phyloP scores from a whole-genome alignment of 2,113 vertebrate genomes.

The Balaeniceps rex region DNA sequence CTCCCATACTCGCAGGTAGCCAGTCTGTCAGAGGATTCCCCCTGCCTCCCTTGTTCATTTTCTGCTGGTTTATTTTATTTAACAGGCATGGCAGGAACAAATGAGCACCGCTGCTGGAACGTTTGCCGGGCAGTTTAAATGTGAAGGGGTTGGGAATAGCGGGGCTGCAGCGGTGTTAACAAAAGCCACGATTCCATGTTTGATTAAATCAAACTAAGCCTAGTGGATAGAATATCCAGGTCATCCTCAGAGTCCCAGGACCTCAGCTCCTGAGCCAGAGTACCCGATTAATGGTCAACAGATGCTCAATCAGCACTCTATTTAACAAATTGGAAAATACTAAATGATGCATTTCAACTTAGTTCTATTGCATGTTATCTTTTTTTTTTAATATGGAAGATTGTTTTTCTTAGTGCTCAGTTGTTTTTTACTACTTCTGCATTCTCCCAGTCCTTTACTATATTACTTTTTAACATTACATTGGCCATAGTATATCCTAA shows the following conservation, averaged over 20 bases:
- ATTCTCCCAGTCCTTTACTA: not conserved
- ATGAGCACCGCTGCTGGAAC: accelerated
- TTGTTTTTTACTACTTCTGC: not conserved
- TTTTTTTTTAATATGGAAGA: not conserved
- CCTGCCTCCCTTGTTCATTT: too few relatives aligned
- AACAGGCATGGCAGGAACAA: not conserved
- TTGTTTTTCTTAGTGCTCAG: not conserved
- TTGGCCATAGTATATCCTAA: not conserved
- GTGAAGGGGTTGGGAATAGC: not conserved
- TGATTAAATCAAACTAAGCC: not conserved
- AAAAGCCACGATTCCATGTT: accelerated
- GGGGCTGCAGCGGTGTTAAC: not conserved
- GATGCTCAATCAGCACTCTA: not conserved
- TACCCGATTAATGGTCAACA: not conserved
- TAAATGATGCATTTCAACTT: not conserved
- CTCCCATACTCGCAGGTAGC: not conserved
- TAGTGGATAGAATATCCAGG: not conserved
- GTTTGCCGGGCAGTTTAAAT: accelerated
- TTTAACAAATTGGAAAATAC: not conserved
- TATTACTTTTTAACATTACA: not conserved
- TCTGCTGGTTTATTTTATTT: not conserved
- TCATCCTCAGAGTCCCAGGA: not conserved
- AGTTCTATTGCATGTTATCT: not conserved
- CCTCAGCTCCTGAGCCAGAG: not conserved
- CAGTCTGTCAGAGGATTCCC: not conserved